Evolutionary conservation across 2,113 vertebrate genomes (phyloP).

Genomic region (Myodes glareolus): DNA sequence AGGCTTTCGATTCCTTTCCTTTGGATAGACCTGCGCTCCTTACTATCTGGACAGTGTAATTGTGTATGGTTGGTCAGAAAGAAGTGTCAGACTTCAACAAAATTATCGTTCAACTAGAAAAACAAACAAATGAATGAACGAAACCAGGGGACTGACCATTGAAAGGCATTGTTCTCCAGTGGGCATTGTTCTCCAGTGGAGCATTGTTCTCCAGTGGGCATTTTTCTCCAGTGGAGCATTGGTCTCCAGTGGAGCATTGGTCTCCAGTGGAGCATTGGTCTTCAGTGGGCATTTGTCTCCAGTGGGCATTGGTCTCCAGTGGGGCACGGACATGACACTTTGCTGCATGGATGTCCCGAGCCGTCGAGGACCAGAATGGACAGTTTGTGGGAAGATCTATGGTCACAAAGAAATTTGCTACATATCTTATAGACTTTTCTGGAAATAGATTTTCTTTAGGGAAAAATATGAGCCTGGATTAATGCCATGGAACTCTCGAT

Average conservation of each 20-base stretch:
- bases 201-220: too few relatives aligned
- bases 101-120: constrained; percentile 61
- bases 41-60: constrained; percentile 46
- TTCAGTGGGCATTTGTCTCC: too few relatives aligned
- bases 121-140: not conserved
- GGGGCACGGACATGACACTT: not conserved
- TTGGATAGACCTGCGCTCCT: constrained; percentile 51
- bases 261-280: too few relatives aligned
- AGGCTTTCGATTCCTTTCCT: constrained; percentile 42
- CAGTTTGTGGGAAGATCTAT: constrained; percentile 59
- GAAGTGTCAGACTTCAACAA: constrained; percentile 50
- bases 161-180: not conserved
- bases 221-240: too few relatives aligned
- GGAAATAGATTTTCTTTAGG: constrained; percentile 66
- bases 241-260: too few relatives aligned
- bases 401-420: constrained; percentile 60
- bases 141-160: not conserved
- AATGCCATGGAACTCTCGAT: constrained; percentile 43
- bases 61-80: constrained; percentile 35
- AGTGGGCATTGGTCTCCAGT: not conserved
- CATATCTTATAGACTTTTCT: constrained; percentile 71
- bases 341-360: not conserved
- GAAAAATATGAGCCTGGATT: constrained; percentile 63
- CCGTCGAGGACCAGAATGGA: constrained; percentile 60
- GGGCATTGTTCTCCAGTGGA: too few relatives aligned